Evolutionary conservation across 2,888 invertebrate genomes (phyloP), one percentile per base, ranked within the genome.

Genomic region (Diabrotica balteata): DNA sequence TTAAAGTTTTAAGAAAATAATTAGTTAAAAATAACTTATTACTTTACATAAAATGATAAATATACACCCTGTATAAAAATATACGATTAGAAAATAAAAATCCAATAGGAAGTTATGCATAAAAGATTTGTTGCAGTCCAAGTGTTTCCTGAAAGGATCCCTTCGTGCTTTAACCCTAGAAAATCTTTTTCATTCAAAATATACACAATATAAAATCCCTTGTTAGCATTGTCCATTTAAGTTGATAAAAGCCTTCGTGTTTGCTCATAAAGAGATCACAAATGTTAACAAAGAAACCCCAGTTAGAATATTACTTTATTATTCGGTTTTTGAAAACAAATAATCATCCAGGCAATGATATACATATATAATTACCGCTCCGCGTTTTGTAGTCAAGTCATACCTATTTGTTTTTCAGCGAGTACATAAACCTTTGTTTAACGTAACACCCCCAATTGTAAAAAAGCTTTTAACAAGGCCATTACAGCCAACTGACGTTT

Each of bases 381-480:
- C 63, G 66, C 65, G 68, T 70, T 70, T 69, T 70, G 70, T 72
- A 65, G 67, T 43, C 54, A 67, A 68, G 57, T 64, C 58, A 51
- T 17, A 64, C 51, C 71, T 72, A 72, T 72, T 73, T 71, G 70
- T 69, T 72, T 73, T 74, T 73, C 68, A 67, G 62, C 68, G 71
- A 67, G 62, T 60, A 71, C 69, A 72, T 73, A 72, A 73, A 71
- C 70, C 76, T 74, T 77, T 76, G 75, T 78, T 76, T 73, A 73
- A 62, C 72, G 73, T 75, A 74, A 77, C 75, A 76, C 76, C 76
- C 76, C 72, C 76, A 76, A 77, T 77, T 76, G 76, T 77, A 75
- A 74, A 78, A 78, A 78, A 74, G 72, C 77, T 78, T 77, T 78
- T 78, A 78, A 77, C 77, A 76, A 74, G 75, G 72, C 76, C 73